These are phyloP conservation scores for Epinotia brunnichana DNA, from an alignment of 2,888 invertebrate species.

Conservation along the genomic window DNA sequence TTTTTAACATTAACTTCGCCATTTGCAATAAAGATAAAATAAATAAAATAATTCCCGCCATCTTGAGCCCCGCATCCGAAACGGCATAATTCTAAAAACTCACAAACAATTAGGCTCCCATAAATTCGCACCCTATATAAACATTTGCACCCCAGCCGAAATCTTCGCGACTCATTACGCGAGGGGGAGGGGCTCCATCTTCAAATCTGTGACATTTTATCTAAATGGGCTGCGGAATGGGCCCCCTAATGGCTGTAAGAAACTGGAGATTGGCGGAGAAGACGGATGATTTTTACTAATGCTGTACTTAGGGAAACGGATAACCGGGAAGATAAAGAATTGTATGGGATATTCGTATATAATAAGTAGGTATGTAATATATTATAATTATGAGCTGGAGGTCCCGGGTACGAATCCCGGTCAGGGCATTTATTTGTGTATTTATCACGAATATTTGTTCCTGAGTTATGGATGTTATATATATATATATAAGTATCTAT, in stretches of 20 bases:
- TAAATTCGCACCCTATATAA: constrained; percentile 82
- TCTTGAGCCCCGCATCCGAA: constrained; percentile 20
- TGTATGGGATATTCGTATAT: too few species aligned
- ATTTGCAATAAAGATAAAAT: too few species aligned
- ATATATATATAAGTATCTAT: too few species aligned
- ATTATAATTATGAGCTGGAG: too few species aligned
- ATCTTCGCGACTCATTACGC: constrained; percentile 83
- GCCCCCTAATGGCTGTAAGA: constrained; percentile 83
- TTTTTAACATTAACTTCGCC: too few species aligned
- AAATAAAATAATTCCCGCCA: background rate
- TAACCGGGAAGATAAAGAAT: too few species aligned
- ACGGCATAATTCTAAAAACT: constrained; percentile 50
- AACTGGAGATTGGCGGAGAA: constrained; percentile 62
- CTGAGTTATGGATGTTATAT: too few species aligned
- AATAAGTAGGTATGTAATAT: too few species aligned
- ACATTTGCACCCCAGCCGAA: constrained; percentile 80
- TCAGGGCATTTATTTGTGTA: too few species aligned
- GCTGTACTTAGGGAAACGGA: background rate
- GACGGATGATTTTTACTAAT: constrained; percentile 43
- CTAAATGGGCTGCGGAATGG: constrained; percentile 83
- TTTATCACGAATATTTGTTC: too few species aligned
- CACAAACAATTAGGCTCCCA: constrained; percentile 55
- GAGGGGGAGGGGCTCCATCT: constrained; percentile 70
- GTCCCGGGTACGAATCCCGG: too few species aligned
- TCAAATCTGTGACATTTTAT: constrained; percentile 84